Evolutionary conservation across 2,113 vertebrate species (phyloP).

Genomic region (Motacilla alba): DNA sequence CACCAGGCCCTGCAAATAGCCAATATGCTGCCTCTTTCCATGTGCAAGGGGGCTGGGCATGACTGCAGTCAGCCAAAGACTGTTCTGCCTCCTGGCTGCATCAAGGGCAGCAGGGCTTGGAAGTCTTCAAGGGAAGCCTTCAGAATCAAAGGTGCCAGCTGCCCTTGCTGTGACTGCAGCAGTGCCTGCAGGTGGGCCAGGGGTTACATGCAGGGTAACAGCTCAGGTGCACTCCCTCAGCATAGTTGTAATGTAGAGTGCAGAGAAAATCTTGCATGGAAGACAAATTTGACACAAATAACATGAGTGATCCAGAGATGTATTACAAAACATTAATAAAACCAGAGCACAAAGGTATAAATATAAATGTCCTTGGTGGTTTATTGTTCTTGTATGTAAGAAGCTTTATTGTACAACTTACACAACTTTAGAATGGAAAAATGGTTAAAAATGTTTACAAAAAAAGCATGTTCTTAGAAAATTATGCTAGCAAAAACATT

Average conservation of each 20-base stretch:
- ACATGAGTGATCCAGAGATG: neutral
- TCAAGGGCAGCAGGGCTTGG: neutral
- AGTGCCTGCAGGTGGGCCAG: neutral
- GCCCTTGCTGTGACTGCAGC: fast-evolving
- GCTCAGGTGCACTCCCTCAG: neutral
- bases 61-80: neutral
- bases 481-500: conserved; percentile 77
- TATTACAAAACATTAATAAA: neutral
- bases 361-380: conserved; percentile 71
- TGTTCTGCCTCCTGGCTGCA: neutral
- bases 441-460: conserved; percentile 90
- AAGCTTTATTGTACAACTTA: conserved; percentile 76
- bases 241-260: fast-evolving
- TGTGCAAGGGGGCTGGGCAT: neutral
- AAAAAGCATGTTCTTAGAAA: conserved; percentile 82
- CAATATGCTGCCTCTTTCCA: neutral
- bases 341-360: conserved; percentile 37
- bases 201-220: fast-evolving
- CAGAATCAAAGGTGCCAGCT: neutral
- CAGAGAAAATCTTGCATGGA: neutral
- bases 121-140: neutral
- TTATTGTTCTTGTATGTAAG: conserved; percentile 78
- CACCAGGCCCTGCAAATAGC: neutral
- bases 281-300: neutral
- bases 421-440: conserved; percentile 80